Evolutionary conservation across 2,888 invertebrate genomes (phyloP), one percentile per base, ranked within the genome.

Genomic region (Oligia fasciuncula): DNA sequence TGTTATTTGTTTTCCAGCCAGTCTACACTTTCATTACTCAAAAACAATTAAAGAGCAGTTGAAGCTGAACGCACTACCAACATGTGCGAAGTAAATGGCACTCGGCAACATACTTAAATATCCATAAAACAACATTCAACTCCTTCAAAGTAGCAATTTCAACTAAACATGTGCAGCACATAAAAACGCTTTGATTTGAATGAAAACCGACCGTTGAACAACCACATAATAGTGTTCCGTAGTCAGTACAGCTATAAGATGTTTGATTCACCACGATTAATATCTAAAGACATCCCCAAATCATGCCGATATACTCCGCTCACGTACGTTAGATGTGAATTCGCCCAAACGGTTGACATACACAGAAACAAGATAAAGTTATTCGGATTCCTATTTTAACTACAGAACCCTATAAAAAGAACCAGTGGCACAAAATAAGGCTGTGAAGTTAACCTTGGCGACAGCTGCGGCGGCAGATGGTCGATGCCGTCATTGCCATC

Each of bases 381-480:
- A n/a, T 43, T 23, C 46, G n/a, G 4, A 8, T 54, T 69, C 35
- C 5, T 14, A 63, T 11, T 76, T 78, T 46, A 40, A 66, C 29
- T 13, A 62, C 35, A 23, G 67, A 80, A 83, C 67, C 54, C 83
- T 68, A 57, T 46, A 40, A 51, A 60, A 81, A 85, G 79, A 78
- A 88, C 63, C 77, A 83, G 72, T 77, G 46, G 70, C 51, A 76
- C 78, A 74, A 77, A 87, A 82, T 86, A 90, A 90, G 90, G 87
- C 88, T 88, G 79, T 85, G 76, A 77, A 80, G 83, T 84, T 88
- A 91, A 90, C 92, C 92, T 93, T 92, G 91, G 79, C 66, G 87
- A 88, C 93, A 93, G 92, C 92, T 93, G 93, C 91, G 89, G 67
- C 84, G 89, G 91, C 92, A 93, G 93, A 93, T 93, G 93, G 88